Conservation (phyloP, 2,113 vertebrate species). For the Dolichallabes microphthalmus region DNA sequence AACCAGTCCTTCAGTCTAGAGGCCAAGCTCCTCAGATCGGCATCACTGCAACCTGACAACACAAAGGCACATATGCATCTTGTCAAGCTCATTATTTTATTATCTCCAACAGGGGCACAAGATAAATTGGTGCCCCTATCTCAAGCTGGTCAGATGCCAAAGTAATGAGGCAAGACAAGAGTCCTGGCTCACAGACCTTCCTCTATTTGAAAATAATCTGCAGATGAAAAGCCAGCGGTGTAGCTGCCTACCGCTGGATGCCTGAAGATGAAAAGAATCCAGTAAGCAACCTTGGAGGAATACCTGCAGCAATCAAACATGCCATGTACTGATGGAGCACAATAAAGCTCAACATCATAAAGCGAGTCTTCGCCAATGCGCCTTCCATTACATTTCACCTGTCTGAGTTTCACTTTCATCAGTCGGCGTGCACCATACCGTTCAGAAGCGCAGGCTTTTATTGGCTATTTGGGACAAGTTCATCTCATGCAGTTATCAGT, state of each 20-base stretch:
- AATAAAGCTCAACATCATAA: conserved; percentile 33
- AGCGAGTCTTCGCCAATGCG: neutral
- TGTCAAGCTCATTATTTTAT: neutral
- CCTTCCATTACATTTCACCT: conserved; percentile 30
- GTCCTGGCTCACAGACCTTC: neutral
- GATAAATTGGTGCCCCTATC: neutral
- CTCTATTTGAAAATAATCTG: conserved; percentile 2
- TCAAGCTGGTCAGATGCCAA: neutral
- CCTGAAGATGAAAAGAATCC: neutral
- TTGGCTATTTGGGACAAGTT: conserved; percentile 28
- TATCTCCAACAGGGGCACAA: neutral
- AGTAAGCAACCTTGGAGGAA: conserved; percentile 9
- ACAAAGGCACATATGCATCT: conserved; percentile 50
- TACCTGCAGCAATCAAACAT: conserved; percentile 18
- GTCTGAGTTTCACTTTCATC: conserved; percentile 34
- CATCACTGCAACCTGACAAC: conserved; percentile 83
- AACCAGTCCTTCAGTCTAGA: conserved; percentile 95
- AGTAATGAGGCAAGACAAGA: conserved; percentile 2
- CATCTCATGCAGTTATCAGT: conserved; percentile 14
- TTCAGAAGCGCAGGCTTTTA: conserved; percentile 3
- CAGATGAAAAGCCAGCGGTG: conserved; percentile 12
- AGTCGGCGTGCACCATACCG: neutral
- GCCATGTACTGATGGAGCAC: neutral
- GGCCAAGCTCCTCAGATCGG: conserved; percentile 84
- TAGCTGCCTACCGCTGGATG: neutral